Evolutionary conservation across 2,797 vertebrate species (phyloP), one percentile per base, ranked within the genome.

Genomic region (Pseudomugil gertrudae): DNA sequence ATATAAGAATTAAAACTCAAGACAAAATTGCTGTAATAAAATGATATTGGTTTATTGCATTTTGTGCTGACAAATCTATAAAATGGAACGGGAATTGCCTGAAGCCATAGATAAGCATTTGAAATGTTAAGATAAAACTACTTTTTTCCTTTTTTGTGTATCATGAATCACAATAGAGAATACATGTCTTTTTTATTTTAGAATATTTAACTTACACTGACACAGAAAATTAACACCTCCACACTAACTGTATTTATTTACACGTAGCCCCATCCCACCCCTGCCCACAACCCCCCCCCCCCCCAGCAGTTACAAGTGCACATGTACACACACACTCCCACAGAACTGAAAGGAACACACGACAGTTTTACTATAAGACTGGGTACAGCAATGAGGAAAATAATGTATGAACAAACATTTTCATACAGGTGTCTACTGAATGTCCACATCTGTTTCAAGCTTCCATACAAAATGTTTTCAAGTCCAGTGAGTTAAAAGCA

Each of bases 11-110:
- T 89, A 84, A 93, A 86, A 89, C 78, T 82, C 69, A 14, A 86
- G 80, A 91, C 86, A 86, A 85, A 92, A 90, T 80, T 94, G 92
- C 93, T 95, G 94, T 98, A 97, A 95, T 98, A 98, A 99, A 99
- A 98, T 98, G 94, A 93, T 95, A 95, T 96, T 93, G 81, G 78
- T 95, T 99, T 99, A 99, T 99, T 99, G 98, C 98, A 98, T 98
- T 99, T 98, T 98, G 96, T 99, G 97, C 96, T 97, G 97, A 98
- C 93, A 91, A 95, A 94, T 98, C 96, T 98, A 97, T 95, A 98
- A 99, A 98, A 97, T 96, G 92, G 92, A 95, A 98, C 94, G 94
- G 93, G 93, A 93, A 95, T 92, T 95, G 95, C 95, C 93, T 92
- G 95, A 96, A 98, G 96, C 96, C 95, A 95, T 89, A 97, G 93